Percentiles rank a stretch among this genome's conserved stretches.
Evolutionary conservation across 1,140 invertebrate species (phyloP).

Genomic region (Drosophila kohkoa): DNA sequence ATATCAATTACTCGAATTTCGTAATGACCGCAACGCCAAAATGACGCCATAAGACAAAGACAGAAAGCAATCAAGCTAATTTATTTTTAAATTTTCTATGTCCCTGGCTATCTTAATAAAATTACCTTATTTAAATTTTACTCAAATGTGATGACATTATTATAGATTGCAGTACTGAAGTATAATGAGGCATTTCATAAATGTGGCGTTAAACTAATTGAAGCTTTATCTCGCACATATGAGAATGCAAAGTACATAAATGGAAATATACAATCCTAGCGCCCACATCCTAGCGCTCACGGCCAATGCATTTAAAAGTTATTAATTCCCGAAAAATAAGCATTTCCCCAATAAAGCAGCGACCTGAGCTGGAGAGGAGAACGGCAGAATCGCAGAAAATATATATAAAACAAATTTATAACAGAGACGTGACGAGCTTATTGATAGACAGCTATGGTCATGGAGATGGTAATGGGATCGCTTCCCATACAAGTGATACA

Average conservation of each 20-base stretch:
- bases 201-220: neutral
- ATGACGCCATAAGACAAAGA: slow-evolving; percentile 22
- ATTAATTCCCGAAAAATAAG: too few species aligned
- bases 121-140: slow-evolving; percentile 51
- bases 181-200: neutral
- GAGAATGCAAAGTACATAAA: neutral
- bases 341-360: too few species aligned
- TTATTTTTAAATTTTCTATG: slow-evolving; percentile 63
- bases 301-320: slow-evolving; percentile 28
- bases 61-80: slow-evolving; percentile 56
- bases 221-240: slow-evolving; percentile 39
- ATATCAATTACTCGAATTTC: neutral
- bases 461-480: slow-evolving; percentile 30
- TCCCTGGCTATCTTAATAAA: slow-evolving; percentile 37
- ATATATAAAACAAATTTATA: slow-evolving; percentile 80
- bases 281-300: slow-evolving; percentile 10
- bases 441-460: slow-evolving; percentile 67
- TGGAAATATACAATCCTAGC: slow-evolving; percentile 11
- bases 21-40: neutral
- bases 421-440: slow-evolving; percentile 79
- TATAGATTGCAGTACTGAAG: slow-evolving; percentile 29
- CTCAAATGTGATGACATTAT: slow-evolving; percentile 20
- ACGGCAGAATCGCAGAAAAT: slow-evolving; percentile 52
- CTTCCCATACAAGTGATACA: slow-evolving; percentile 32
- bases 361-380: neutral